Conservation (phyloP, 2,797 vertebrate genomes). For the Artibeus jamaicensis region DNA sequence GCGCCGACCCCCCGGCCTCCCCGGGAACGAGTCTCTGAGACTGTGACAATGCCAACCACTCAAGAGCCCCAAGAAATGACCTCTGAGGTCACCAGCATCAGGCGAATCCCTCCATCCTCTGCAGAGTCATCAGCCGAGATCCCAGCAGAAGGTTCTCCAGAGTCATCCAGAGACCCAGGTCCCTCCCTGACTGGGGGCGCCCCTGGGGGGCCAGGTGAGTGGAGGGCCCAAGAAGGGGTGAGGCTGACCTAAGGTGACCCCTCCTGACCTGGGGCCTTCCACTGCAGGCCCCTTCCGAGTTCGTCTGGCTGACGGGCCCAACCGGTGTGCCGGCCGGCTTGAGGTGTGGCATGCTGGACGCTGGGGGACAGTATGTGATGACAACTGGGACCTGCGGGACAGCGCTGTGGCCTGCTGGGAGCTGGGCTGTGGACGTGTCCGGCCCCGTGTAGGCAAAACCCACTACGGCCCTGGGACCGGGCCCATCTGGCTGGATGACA, state of each 20-base stretch:
- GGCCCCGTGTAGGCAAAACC: slow-evolving; percentile 65
- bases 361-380: slow-evolving; percentile 81
- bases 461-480: slow-evolving; percentile 73
- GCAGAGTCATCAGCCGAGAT: neutral
- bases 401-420: slow-evolving; percentile 73
- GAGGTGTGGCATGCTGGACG: slow-evolving; percentile 75
- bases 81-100: neutral
- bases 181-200: neutral
- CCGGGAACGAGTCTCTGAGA: neutral
- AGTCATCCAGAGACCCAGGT: neutral
- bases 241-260: neutral
- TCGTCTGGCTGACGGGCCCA: slow-evolving; percentile 73
- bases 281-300: slow-evolving; percentile 48
- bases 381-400: slow-evolving; percentile 74
- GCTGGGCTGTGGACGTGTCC: slow-evolving; percentile 73
- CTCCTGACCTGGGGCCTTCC: neutral
- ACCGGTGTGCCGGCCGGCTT: slow-evolving; percentile 78
- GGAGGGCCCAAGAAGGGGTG: neutral
- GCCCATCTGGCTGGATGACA: slow-evolving; percentile 80
- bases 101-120: neutral
- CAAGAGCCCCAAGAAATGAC: neutral
- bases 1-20: neutral
- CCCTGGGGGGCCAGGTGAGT: slow-evolving; percentile 21
- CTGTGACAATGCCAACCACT: neutral
- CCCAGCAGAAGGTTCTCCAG: neutral